These are phyloP conservation scores for Elmis aenea DNA, from an alignment of 2,888 invertebrate genomes.

Conservation along the genomic window DNA sequence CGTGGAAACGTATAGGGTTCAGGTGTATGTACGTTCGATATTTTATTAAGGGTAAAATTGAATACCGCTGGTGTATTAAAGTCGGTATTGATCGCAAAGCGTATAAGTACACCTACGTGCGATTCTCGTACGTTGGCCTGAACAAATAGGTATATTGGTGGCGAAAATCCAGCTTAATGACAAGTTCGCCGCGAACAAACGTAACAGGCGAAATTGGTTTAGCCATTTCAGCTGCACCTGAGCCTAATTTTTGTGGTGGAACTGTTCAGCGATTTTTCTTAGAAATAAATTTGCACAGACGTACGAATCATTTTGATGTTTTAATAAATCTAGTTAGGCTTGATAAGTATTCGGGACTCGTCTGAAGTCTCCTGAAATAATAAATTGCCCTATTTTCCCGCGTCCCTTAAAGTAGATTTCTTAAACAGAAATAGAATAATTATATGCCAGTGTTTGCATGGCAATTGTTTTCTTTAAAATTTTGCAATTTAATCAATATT, in stretches of 20 bases:
- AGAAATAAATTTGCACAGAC: too few relatives aligned
- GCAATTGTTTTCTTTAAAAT: too few relatives aligned
- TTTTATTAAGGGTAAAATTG: constrained; percentile 8
- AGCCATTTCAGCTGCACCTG: constrained; percentile 20
- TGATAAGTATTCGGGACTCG: too few relatives aligned
- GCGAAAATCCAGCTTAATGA: constrained; percentile 18
- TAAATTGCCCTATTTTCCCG: too few relatives aligned
- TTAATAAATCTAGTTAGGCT: too few relatives aligned
- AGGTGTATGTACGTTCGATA: constrained; percentile 10
- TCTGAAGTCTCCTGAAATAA: too few relatives aligned
- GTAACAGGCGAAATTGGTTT: constrained; percentile 19
- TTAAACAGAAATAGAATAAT: too few relatives aligned
- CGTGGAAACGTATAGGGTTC: constrained; percentile 2
- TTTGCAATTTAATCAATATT: too few relatives aligned
- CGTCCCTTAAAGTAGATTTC: too few relatives aligned
- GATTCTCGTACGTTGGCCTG: constrained; percentile 7
- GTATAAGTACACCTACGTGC: constrained; percentile 4
- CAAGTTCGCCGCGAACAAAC: constrained; percentile 11
- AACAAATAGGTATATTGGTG: constrained; percentile 19
- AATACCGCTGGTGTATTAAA: constrained; percentile 9
- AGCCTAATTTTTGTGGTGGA: constrained; percentile 23
- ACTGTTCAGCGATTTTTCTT: too few relatives aligned
- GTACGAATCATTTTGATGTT: too few relatives aligned
- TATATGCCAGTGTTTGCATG: too few relatives aligned
- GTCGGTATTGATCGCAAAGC: constrained; percentile 12